A percentile compares a stretch with the other conserved stretches of the same genome.
Evolutionary conservation across 2,113 vertebrate species (phyloP).

Genomic region (Edolisoma coerulescens): DNA sequence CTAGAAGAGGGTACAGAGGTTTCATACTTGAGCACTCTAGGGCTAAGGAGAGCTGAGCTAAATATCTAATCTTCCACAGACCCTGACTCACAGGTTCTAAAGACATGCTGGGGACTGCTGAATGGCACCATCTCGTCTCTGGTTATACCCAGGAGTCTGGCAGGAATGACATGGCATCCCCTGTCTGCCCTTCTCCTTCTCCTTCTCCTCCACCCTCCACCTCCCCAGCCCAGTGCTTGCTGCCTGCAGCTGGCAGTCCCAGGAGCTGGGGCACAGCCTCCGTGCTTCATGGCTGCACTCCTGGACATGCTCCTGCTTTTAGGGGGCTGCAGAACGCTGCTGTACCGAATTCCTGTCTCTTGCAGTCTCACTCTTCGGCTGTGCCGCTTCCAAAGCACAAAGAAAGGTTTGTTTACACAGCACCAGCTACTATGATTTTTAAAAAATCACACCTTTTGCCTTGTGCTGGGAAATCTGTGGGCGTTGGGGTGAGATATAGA

Average conservation of each 20-base stretch:
- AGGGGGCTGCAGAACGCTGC: neutral
- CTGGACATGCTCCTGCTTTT: neutral
- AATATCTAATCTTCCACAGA: neutral
- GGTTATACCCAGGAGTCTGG: neutral
- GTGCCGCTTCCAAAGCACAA: neutral
- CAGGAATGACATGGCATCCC: neutral
- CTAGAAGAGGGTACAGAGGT: neutral
- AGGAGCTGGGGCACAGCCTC: neutral
- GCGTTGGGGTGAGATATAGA: fast-evolving
- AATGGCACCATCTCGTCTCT: neutral
- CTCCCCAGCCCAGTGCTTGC: neutral
- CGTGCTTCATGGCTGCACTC: neutral
- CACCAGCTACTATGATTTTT: neutral
- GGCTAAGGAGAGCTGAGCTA: neutral
- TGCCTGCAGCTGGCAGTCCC: neutral
- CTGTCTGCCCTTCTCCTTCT: neutral
- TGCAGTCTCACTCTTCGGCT: neutral
- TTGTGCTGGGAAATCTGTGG: conserved; percentile 4
- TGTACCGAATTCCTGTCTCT: fast-evolving
- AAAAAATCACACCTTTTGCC: conserved; percentile 1
- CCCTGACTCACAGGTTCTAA: neutral
- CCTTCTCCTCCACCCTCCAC: neutral
- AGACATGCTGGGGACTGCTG: neutral
- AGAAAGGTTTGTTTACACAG: neutral
- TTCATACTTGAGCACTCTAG: neutral